These are phyloP conservation scores for Paramormyrops hopkinsi DNA, from an alignment of 2,797 vertebrate species.

Conservation along the genomic window DNA sequence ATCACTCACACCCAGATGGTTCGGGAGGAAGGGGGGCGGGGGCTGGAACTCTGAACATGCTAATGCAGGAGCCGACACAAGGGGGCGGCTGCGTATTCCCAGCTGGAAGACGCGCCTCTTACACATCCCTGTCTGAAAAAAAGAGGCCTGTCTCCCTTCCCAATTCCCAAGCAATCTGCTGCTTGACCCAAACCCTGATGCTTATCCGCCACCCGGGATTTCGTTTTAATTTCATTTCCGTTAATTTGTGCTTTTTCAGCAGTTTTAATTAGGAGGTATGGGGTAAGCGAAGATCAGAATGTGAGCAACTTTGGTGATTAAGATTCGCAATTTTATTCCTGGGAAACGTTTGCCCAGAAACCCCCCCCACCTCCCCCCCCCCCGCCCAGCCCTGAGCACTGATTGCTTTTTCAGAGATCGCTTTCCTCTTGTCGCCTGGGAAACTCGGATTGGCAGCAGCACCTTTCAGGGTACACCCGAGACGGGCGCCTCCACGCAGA, in stretches of 20 bases:
- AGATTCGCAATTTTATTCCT: constrained; percentile 39
- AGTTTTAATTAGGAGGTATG: constrained; percentile 45
- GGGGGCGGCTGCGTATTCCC: constrained; percentile 31
- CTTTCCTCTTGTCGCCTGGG: background rate
- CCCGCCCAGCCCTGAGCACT: constrained; percentile 38
- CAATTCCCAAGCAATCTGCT: constrained; percentile 16
- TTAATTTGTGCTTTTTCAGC: constrained; percentile 47
- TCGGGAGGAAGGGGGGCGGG: constrained; percentile 17
- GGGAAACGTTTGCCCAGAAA: constrained; percentile 41
- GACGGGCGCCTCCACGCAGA: background rate
- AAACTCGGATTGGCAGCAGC: background rate
- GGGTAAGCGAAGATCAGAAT: constrained; percentile 33
- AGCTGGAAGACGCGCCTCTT: constrained; percentile 33
- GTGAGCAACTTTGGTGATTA: constrained; percentile 44
- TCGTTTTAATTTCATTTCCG: constrained; percentile 30
- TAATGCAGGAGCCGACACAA: constrained; percentile 11
- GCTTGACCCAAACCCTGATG: constrained; percentile 32
- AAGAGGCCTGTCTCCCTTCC: background rate
- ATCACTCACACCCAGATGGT: constrained; percentile 28
- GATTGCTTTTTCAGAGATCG: constrained; percentile 23
- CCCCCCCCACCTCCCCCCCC: constrained; percentile 38
- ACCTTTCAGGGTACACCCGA: background rate
- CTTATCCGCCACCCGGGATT: constrained; percentile 34
- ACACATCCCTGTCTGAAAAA: background rate
- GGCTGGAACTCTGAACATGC: constrained; percentile 24